phyloP scores from a whole-genome alignment of 2,888 invertebrate species.

The Eristalis pertinax region DNA sequence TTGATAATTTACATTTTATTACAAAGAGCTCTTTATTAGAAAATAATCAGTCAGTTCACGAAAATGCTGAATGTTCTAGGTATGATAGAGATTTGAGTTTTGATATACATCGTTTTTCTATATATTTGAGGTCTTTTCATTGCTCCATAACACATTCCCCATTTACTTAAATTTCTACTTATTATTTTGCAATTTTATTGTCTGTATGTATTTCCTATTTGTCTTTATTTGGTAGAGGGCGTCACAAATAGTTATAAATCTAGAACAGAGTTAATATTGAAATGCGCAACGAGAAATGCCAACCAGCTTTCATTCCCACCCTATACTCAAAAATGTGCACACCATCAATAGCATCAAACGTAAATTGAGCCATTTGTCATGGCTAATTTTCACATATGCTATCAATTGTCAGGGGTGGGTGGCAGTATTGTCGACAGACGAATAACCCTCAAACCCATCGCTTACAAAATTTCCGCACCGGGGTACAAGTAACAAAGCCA shows the following conservation, averaged over 20 bases:
- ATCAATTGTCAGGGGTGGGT: slow-evolving; percentile 76
- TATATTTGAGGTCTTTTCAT: too few relatives aligned
- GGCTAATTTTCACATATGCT: slow-evolving; percentile 82
- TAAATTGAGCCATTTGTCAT: slow-evolving; percentile 82
- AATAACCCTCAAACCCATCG: slow-evolving; percentile 46
- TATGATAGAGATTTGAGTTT: too few relatives aligned
- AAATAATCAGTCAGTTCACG: neutral
- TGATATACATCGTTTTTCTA: too few relatives aligned
- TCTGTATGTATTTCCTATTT: too few relatives aligned
- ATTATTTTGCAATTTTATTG: too few relatives aligned
- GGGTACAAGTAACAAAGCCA: slow-evolving; percentile 64
- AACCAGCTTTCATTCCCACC: slow-evolving; percentile 17
- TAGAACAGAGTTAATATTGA: slow-evolving; percentile 37
- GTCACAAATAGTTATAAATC: neutral
- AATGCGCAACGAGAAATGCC: slow-evolving; percentile 26
- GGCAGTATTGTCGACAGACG: slow-evolving; percentile 25
- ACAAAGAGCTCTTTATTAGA: slow-evolving; percentile 22
- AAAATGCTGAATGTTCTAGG: neutral
- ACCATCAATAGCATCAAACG: slow-evolving; percentile 73
- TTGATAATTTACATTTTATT: slow-evolving; percentile 68
- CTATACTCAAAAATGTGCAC: slow-evolving; percentile 37
- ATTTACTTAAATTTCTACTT: too few relatives aligned
- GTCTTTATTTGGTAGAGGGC: neutral
- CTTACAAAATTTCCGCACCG: slow-evolving; percentile 20
- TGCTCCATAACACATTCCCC: too few relatives aligned